phyloP scores from a whole-genome alignment of 37 sponge, comb jelly and placozoan genomes.

The Axinella damicornis region DNA sequence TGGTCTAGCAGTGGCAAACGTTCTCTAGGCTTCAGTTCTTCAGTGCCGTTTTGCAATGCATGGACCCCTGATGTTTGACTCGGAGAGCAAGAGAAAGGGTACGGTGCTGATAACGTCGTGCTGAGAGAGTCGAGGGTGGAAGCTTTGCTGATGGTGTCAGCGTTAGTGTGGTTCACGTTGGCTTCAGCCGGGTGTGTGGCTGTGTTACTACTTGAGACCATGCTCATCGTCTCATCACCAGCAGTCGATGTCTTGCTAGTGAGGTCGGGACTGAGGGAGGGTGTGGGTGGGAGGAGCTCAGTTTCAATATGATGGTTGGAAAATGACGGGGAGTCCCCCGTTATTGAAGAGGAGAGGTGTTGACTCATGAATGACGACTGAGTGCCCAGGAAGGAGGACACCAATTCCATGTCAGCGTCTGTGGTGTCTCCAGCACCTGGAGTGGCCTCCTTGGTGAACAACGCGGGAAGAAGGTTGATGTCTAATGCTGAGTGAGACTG shows the following conservation, averaged over 20 bases:
- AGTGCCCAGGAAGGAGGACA: no score
- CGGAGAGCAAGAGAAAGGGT: not conserved
- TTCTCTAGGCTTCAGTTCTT: not conserved
- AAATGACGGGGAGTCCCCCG: no score
- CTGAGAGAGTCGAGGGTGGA: slow-evolving; percentile 27
- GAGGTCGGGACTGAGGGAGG: slow-evolving; percentile 11
- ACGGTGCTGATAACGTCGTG: not conserved
- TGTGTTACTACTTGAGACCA: not conserved
- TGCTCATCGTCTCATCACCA: slow-evolving; percentile 7
- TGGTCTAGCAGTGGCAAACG: not conserved
- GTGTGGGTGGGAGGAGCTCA: not conserved
- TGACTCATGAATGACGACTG: no score
- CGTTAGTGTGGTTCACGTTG: not conserved
- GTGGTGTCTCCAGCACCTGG: no score
- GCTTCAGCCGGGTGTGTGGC: no score
- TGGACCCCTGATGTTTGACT: not conserved
- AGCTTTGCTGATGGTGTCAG: slow-evolving; percentile 17
- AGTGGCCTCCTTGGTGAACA: no score
- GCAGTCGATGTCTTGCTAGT: slow-evolving; percentile 1
- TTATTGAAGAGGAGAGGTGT: no score
- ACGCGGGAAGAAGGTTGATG: no score
- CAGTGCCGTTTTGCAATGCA: not conserved
- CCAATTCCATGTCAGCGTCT: no score
- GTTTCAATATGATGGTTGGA: not conserved
- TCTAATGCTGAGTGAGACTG: no score